These are phyloP conservation scores for Toxotes lorentzi DNA, from an alignment of 2,797 vertebrate species.

Conservation along the genomic window DNA sequence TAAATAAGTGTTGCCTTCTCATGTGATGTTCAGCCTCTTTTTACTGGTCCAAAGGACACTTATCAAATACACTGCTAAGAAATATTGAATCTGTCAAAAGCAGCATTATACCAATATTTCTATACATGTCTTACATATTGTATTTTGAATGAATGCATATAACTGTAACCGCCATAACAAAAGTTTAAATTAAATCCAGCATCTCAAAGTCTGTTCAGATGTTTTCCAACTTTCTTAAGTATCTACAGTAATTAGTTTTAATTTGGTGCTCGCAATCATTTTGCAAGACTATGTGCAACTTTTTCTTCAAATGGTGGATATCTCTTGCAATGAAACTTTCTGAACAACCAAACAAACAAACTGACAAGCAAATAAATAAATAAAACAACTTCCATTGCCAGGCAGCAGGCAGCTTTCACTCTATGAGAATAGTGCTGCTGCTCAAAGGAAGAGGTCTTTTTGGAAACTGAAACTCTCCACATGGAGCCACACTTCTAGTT, in stretches of 20 bases:
- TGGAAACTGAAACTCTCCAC: constrained; percentile 34
- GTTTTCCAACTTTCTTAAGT: neutral
- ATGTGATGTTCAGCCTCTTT: constrained; percentile 1
- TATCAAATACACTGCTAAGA: neutral
- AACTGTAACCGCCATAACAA: neutral
- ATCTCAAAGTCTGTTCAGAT: neutral
- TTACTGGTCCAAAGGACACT: neutral
- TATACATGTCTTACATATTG: no score
- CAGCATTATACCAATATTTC: neutral
- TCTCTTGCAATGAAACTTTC: constrained; percentile 34
- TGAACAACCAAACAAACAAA: constrained; percentile 41
- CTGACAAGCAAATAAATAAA: constrained; percentile 45
- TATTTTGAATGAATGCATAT: neutral
- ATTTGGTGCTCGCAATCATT: neutral
- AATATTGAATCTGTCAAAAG: neutral
- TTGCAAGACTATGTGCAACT: constrained; percentile 13
- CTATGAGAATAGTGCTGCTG: constrained; percentile 28
- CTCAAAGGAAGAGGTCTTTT: constrained; percentile 48
- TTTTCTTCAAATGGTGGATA: constrained; percentile 19
- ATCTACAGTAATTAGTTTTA: constrained; percentile 2
- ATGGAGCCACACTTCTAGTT: constrained; percentile 27
- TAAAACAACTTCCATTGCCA: constrained; percentile 34
- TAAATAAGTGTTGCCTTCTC: neutral
- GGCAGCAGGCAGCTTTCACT: constrained; percentile 35
- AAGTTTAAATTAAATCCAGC: neutral